phyloP scores from a whole-genome alignment of 2,797 vertebrate species.

The Peromyscus attwateri region DNA sequence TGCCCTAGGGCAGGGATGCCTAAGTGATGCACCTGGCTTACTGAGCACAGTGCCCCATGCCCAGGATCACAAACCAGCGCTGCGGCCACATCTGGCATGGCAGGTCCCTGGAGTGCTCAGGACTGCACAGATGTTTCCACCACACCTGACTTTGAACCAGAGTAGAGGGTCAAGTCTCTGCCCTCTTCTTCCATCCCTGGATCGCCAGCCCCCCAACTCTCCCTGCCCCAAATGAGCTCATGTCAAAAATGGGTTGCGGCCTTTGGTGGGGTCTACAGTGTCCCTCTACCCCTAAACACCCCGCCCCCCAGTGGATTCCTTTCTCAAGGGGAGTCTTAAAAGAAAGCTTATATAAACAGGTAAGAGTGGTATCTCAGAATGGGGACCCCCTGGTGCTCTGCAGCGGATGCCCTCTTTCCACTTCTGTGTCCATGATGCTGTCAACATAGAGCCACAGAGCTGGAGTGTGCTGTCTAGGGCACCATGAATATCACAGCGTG shows the following conservation, averaged over 20 bases:
- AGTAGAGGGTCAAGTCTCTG: not conserved
- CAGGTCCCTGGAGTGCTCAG: too few species aligned
- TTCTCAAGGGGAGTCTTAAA: not conserved
- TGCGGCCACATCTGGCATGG: not conserved
- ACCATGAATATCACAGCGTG: not conserved
- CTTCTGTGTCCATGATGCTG: not conserved
- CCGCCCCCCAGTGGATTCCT: not conserved
- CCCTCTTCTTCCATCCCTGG: not conserved
- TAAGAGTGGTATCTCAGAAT: not conserved
- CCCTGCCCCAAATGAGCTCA: not conserved
- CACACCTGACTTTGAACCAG: not conserved
- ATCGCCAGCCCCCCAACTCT: not conserved
- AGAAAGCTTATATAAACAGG: not conserved
- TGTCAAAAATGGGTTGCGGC: too few species aligned
- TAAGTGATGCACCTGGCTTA: fast-evolving
- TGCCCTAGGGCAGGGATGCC: not conserved
- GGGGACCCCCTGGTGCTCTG: not conserved
- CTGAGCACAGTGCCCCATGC: not conserved
- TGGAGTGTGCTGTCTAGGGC: not conserved
- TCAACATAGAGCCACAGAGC: too few species aligned
- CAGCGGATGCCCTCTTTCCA: not conserved
- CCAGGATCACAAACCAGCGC: not conserved
- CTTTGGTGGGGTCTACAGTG: fast-evolving
- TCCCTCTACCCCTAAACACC: not conserved
- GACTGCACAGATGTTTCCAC: not conserved